Evolutionary conservation across 2,797 vertebrate genomes (phyloP).

Genomic region (Cryptoprocta ferox): DNA sequence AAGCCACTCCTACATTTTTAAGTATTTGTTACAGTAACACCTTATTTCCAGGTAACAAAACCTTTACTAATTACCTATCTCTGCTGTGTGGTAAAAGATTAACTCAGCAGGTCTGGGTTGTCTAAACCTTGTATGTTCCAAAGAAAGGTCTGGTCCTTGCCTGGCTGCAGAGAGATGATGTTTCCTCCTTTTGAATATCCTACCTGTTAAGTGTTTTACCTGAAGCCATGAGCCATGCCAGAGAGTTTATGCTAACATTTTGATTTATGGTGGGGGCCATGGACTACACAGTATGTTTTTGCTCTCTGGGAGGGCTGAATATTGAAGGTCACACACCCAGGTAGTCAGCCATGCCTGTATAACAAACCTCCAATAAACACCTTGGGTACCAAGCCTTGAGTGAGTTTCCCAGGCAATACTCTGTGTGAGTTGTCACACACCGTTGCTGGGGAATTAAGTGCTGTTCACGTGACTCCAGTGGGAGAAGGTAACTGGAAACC

Average conservation of each 20-base stretch:
- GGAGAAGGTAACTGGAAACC: not conserved
- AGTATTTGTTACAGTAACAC: not conserved
- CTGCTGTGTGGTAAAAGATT: not conserved
- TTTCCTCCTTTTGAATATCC: not conserved
- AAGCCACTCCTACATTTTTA: not conserved
- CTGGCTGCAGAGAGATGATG: not conserved
- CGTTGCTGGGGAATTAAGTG: not conserved
- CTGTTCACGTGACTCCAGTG: not conserved
- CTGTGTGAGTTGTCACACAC: not conserved
- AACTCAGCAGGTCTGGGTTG: not conserved
- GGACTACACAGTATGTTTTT: not conserved
- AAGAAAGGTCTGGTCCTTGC: not conserved
- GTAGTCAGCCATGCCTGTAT: not conserved
- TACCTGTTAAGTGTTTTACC: not conserved
- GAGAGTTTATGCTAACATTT: not conserved
- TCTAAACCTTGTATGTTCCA: not conserved
- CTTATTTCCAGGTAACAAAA: not conserved
- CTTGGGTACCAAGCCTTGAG: not conserved
- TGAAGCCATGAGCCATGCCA: not conserved
- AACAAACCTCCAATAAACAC: not conserved
- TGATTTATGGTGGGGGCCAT: not conserved
- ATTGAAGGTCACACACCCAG: not conserved
- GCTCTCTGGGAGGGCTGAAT: not conserved
- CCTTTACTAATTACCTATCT: not conserved
- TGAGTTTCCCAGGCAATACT: not conserved